phyloP scores from a whole-genome alignment of 2,888 invertebrate genomes.

The Drosophila melanosoma region DNA sequence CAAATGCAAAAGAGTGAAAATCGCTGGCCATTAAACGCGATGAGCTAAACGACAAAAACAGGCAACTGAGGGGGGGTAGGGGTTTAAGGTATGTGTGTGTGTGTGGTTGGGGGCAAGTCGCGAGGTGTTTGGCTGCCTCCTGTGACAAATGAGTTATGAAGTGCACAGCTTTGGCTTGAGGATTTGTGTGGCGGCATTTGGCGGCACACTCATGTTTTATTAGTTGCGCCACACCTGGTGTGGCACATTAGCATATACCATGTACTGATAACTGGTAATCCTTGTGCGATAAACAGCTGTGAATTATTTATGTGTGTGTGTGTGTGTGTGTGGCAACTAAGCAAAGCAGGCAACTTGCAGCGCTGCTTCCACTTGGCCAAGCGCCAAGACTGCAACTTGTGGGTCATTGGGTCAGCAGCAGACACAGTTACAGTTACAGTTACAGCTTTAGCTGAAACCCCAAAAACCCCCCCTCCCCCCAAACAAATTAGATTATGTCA shows the following conservation, averaged over 20 bases:
- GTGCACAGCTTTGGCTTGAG: slow-evolving; percentile 48
- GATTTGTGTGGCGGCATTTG: slow-evolving; percentile 72
- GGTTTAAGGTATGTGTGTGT: slow-evolving; percentile 13
- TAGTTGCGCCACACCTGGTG: slow-evolving; percentile 48
- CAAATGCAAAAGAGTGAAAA: slow-evolving; percentile 76
- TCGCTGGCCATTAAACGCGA: slow-evolving; percentile 67
- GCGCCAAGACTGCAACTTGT: slow-evolving; percentile 28
- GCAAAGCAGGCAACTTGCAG: background rate
- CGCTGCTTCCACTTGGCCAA: too few relatives aligned
- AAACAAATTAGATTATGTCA: slow-evolving; percentile 76
- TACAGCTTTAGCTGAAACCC: background rate
- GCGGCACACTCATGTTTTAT: slow-evolving; percentile 54
- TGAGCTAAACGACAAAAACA: slow-evolving; percentile 51
- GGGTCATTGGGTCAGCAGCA: slow-evolving; percentile 66
- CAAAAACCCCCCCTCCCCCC: slow-evolving; percentile 33
- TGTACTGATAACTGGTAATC: slow-evolving; percentile 36
- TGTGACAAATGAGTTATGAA: slow-evolving; percentile 75
- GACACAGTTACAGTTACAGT: background rate
- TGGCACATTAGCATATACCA: slow-evolving; percentile 32
- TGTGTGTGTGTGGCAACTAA: background rate
- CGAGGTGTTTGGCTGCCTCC: background rate
- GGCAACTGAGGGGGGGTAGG: slow-evolving; percentile 15
- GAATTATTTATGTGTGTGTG: slow-evolving; percentile 29
- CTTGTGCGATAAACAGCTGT: slow-evolving; percentile 42
- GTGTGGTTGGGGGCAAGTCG: background rate